A percentile compares a stretch with the other conserved stretches of the same genome.
These are phyloP conservation scores for Diphyllodes magnificus DNA, from an alignment of 2,113 vertebrate genomes.

Conservation along the genomic window DNA sequence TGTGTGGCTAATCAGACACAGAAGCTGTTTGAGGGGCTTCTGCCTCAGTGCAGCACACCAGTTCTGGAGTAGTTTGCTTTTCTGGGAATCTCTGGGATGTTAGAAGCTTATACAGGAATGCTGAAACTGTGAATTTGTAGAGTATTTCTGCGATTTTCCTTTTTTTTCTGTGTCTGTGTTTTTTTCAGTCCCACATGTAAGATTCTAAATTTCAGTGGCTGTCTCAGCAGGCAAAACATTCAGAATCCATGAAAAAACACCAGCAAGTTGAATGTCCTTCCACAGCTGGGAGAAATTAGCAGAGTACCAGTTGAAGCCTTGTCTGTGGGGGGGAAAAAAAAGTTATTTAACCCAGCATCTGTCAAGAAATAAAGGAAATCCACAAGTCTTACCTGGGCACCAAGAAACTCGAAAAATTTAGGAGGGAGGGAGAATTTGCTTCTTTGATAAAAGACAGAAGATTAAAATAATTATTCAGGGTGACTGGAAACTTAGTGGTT, in stretches of 20 bases:
- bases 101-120: background rate
- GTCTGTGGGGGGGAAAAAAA: accelerated
- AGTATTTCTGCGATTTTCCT: background rate
- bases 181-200: background rate
- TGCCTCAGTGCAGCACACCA: background rate
- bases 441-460: background rate
- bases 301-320: background rate
- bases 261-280: background rate
- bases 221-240: background rate
- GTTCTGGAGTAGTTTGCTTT: background rate
- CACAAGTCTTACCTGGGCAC: background rate
- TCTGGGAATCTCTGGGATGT: background rate
- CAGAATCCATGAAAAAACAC: background rate
- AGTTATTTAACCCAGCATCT: background rate
- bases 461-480: background rate
- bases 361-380: background rate
- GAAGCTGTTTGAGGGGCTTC: background rate
- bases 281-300: background rate
- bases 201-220: background rate
- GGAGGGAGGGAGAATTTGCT: background rate
- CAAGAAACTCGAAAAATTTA: background rate
- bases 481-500: background rate
- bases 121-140: background rate
- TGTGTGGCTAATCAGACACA: background rate
- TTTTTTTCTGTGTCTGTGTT: background rate